phyloP scores from a whole-genome alignment of 2,888 invertebrate genomes.

The Rhagium mordax region DNA sequence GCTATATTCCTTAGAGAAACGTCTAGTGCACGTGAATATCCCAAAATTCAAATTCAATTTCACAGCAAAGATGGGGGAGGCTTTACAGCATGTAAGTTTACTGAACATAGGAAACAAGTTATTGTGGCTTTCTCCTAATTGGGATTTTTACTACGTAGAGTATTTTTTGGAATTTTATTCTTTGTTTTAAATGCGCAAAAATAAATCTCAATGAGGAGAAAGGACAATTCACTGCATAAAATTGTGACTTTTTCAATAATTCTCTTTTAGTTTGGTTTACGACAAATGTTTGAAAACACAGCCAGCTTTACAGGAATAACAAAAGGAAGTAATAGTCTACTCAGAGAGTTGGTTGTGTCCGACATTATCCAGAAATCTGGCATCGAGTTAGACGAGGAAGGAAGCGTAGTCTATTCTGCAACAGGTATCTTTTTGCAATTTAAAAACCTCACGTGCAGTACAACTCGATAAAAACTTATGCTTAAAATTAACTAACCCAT shows the following conservation, averaged over 20 bases:
- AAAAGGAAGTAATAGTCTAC: slow-evolving; percentile 70
- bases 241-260: not conserved
- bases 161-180: too few species aligned
- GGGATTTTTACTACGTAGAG: not conserved
- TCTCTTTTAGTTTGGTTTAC: slow-evolving; percentile 77
- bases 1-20: slow-evolving; percentile 74
- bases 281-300: slow-evolving; percentile 80
- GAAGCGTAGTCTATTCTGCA: slow-evolving; percentile 80
- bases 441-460: too few species aligned
- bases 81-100: slow-evolving; percentile 75
- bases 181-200: not conserved
- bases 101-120: not conserved
- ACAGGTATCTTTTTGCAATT: slow-evolving; percentile 75
- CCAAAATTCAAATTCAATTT: slow-evolving; percentile 85
- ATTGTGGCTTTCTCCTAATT: not conserved
- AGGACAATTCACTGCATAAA: not conserved
- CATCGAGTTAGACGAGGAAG: slow-evolving; percentile 84
- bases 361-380: slow-evolving; percentile 84
- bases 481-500: too few species aligned
- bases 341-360: slow-evolving; percentile 73
- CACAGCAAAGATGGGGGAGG: slow-evolving; percentile 75
- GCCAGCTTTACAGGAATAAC: slow-evolving; percentile 82
- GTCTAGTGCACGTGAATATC: slow-evolving; percentile 76
- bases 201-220: not conserved
- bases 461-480: too few species aligned